Evolutionary conservation across 2,888 invertebrate species (phyloP).

Genomic region (Apoderus coryli): DNA sequence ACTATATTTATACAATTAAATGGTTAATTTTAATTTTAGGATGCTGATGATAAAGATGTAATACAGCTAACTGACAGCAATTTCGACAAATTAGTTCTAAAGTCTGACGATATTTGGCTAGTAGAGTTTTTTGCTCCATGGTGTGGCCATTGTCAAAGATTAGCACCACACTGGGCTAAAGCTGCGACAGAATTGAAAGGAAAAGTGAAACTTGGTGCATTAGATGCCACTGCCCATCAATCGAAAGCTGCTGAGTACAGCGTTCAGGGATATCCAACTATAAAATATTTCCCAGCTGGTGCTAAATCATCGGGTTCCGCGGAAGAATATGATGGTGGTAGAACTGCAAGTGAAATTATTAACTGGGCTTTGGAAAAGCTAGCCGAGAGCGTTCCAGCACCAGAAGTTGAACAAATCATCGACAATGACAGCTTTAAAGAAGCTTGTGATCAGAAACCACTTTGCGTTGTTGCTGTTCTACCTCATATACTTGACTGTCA

Average conservation of each 20-base stretch:
- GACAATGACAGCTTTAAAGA: constrained; percentile 47
- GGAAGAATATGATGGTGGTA: constrained; percentile 84
- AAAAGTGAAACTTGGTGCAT: constrained; percentile 88
- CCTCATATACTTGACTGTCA: constrained; percentile 96
- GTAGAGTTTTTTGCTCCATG: constrained; percentile 97
- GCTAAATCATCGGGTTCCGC: constrained; percentile 52
- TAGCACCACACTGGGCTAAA: constrained; percentile 92
- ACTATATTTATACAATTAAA: too few relatives aligned
- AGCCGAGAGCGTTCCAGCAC: constrained; percentile 76
- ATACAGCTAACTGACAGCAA: constrained; percentile 91
- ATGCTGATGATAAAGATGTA: constrained; percentile 45
- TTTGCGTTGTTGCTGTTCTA: constrained; percentile 83
- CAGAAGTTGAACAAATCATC: constrained; percentile 55
- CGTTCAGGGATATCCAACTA: constrained; percentile 91
- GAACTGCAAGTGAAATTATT: constrained; percentile 81
- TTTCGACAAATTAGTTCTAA: constrained; percentile 80
- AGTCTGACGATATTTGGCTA: constrained; percentile 92
- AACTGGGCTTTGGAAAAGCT: constrained; percentile 77
- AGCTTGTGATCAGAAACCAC: constrained; percentile 72
- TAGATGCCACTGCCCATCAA: constrained; percentile 90
- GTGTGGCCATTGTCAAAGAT: constrained; percentile 94
- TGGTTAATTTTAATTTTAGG: constrained; percentile 20
- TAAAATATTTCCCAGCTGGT: constrained; percentile 77
- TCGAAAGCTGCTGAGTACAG: constrained; percentile 68
- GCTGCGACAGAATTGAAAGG: constrained; percentile 92